Base-by-base conservation (phyloP, 2,888 invertebrate genomes). In the Latrodectus hesperus region DNA sequence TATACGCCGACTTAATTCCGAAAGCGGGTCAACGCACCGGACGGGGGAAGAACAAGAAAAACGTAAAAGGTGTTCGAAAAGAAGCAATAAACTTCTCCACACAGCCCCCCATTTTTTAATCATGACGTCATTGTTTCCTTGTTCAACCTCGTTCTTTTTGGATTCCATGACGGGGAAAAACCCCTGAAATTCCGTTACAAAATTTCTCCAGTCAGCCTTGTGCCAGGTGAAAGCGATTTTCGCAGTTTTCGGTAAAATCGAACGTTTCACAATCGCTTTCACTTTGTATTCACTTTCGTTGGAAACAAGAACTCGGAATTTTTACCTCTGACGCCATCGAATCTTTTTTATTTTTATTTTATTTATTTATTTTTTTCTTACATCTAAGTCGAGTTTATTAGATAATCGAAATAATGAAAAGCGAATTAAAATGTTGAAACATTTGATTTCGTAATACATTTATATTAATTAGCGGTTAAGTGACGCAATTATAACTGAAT, bases 1-100 rank as follows among this genome's bases (percentile, higher is more conserved):
- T 83, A 83, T 83, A 83, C 64, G 17, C 51, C 55, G 68, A 75
- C 51, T 26, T 51, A 80, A 80, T 70, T 80, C 64, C 72, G 67
- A 67, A 81, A 81, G 38, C 73, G 74, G 81, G 81, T 81, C 81
- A 81, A 65, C 73, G 81, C 81, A 81, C 81, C 53, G 52, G 26
- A 51, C 64, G 22, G 52, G 77, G 77, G 74, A 68, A 64, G 49
- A 65, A 16, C 14, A 53, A 52, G 52, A 51, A 64, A 71, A 81
- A 72, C 51, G 64, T 64, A 72, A 16, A 80, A 72, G 80, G 71
- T 72, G 80, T 80, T 80, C 67, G 64, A 71, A 79, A 26, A 51
- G 51, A 65, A 55, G 75, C 53, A 71, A 79, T 70, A 70, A 79
- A 64, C 55, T 80, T 80, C 49, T 72, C 53, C 49, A 38, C 38